Conservation (phyloP, 1,140 invertebrate species). For the Druon quercuslanigerum region DNA sequence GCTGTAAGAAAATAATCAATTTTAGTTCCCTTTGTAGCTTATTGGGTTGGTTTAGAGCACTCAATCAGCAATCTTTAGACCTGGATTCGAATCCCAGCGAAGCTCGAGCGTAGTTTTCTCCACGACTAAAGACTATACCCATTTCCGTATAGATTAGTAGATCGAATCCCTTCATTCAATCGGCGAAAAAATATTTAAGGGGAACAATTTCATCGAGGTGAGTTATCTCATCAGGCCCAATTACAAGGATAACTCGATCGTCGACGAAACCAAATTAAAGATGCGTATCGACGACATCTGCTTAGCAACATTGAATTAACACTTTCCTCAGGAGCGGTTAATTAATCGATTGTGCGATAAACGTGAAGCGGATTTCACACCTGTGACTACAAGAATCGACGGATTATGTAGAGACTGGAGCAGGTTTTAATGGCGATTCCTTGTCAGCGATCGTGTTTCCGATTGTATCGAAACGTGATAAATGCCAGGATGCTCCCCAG, state of each 20-base stretch:
- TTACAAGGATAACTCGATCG: constrained; percentile 56
- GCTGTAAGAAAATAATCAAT: too few species aligned
- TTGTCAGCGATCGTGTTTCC: constrained; percentile 56
- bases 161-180: too few species aligned
- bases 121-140: too few species aligned
- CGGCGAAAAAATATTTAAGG: too few species aligned
- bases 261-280: constrained; percentile 64
- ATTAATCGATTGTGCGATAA: constrained; percentile 70
- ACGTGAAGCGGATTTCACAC: constrained; percentile 47
- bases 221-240: constrained; percentile 64
- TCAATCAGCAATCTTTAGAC: too few species aligned
- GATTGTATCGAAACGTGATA: constrained; percentile 50
- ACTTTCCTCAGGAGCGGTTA: constrained; percentile 60
- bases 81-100: too few species aligned
- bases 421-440: constrained; percentile 46
- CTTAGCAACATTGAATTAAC: constrained; percentile 68
- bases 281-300: constrained; percentile 67
- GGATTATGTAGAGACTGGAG: constrained; percentile 42
- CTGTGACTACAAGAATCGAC: constrained; percentile 42
- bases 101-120: too few species aligned
- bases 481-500: neutral
- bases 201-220: neutral
- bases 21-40: too few species aligned
- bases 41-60: too few species aligned
- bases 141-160: too few species aligned